phyloP scores from a whole-genome alignment of 2,888 invertebrate genomes.

The Atethmia centrago region DNA sequence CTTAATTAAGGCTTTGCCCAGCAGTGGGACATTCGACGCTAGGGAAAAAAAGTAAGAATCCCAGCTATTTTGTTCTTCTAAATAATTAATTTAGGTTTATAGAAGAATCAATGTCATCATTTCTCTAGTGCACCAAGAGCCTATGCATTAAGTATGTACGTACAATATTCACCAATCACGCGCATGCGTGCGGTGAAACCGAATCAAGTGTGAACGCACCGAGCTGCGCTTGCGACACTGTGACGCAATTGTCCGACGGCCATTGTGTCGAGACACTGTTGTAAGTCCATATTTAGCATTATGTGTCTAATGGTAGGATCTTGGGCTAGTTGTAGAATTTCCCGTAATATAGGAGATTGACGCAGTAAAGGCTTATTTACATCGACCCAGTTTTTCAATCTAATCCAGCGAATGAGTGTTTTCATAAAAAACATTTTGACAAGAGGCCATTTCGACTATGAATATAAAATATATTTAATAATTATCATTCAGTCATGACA shows the following conservation, averaged over 20 bases:
- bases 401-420: not conserved
- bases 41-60: too few species aligned
- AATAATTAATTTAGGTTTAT: too few species aligned
- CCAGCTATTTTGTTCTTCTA: too few species aligned
- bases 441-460: too few species aligned
- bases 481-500: too few species aligned
- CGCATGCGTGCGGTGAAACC: constrained; percentile 78
- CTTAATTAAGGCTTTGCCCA: too few species aligned
- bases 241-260: constrained; percentile 72
- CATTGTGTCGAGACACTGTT: constrained; percentile 62
- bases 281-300: constrained; percentile 62
- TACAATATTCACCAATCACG: constrained; percentile 70
- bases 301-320: constrained; percentile 58
- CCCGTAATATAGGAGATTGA: not conserved
- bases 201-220: constrained; percentile 83
- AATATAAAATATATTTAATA: too few species aligned
- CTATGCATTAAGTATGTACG: constrained; percentile 49
- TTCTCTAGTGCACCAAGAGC: constrained; percentile 30
- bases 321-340: constrained; percentile 31
- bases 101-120: not conserved
- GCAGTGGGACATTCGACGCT: too few species aligned
- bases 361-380: not conserved
- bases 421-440: too few species aligned
- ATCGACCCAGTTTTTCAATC: not conserved
- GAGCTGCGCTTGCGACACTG: constrained; percentile 72